A percentile compares a stretch with the other conserved stretches of the same genome.
Evolutionary conservation across 37 sponge, comb jelly and placozoan genomes (phyloP).

Genomic region (Petrosia ficiformis): DNA sequence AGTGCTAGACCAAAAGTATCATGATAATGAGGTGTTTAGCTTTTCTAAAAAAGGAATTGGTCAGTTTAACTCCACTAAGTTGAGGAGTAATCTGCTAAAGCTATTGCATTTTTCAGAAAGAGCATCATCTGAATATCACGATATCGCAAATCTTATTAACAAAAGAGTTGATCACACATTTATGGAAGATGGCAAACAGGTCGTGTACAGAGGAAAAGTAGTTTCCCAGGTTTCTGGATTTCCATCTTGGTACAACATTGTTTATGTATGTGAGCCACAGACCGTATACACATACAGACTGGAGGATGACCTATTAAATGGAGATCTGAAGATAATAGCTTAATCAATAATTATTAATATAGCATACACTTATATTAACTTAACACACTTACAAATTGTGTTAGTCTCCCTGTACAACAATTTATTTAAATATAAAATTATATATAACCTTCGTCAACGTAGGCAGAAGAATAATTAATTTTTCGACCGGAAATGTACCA

Average conservation of each 20-base stretch:
- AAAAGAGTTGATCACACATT: background rate
- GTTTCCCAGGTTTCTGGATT: constrained; percentile 12
- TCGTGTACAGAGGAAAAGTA: background rate
- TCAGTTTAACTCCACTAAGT: background rate
- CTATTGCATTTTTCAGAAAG: background rate
- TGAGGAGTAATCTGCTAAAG: constrained; percentile 2
- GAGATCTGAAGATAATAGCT: background rate
- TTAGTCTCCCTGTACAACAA: too few relatives aligned
- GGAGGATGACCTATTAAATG: background rate
- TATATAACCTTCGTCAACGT: too few relatives aligned
- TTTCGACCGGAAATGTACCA: too few relatives aligned
- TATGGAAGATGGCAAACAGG: background rate
- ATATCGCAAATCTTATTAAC: background rate
- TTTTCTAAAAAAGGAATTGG: constrained; percentile 1
- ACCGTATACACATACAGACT: constrained; percentile 2
- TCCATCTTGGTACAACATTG: background rate
- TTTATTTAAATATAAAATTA: too few relatives aligned
- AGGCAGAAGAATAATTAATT: too few relatives aligned
- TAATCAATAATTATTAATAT: background rate
- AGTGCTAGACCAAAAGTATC: constrained; percentile 1
- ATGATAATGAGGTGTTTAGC: background rate
- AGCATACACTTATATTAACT: too few relatives aligned
- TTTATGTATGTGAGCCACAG: constrained; percentile 5
- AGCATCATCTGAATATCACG: too few relatives aligned
- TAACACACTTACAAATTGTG: too few relatives aligned